Conservation (phyloP, 92 coral and sea anemone species). For the Paragorgia papillata region DNA sequence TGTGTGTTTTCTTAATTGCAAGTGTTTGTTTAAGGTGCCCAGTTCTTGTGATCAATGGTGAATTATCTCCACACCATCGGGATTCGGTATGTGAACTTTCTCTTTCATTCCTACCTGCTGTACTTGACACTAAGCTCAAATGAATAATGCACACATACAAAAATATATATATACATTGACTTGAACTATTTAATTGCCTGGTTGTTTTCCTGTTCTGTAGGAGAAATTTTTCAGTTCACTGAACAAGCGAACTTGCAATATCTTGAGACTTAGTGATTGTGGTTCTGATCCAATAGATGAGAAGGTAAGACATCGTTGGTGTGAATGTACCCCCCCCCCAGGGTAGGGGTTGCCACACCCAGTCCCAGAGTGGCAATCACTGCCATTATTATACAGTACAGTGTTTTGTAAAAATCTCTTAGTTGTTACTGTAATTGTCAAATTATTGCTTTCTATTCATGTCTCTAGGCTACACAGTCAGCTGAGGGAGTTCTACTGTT, state of each 20-base stretch:
- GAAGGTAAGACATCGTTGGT: constrained; percentile 72
- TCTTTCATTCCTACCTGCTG: not conserved
- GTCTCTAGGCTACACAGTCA: constrained; percentile 80
- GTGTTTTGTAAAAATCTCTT: too few relatives aligned
- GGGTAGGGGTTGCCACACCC: too few relatives aligned
- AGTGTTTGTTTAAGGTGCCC: constrained; percentile 53
- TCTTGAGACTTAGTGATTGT: constrained; percentile 86
- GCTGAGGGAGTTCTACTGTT: constrained; percentile 93
- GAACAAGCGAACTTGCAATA: constrained; percentile 85
- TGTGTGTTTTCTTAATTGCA: too few relatives aligned
- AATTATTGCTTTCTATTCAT: too few relatives aligned
- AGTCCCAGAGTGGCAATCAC: too few relatives aligned
- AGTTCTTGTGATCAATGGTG: constrained; percentile 94
- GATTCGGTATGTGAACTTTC: constrained; percentile 73
- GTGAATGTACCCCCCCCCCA: too few relatives aligned
- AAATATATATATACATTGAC: too few relatives aligned
- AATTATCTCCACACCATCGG: constrained; percentile 85
- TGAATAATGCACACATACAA: too few relatives aligned
- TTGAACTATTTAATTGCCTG: too few relatives aligned
- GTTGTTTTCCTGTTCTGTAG: constrained; percentile 36
- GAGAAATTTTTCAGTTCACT: constrained; percentile 75
- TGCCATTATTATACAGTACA: too few relatives aligned
- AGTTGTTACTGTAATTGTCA: too few relatives aligned
- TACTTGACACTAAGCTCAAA: too few relatives aligned
- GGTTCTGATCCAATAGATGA: constrained; percentile 99